Percentiles rank a stretch among this genome's conserved stretches.
Evolutionary conservation across 2,113 vertebrate species (phyloP).

Genomic region (Notothenia rossii): DNA sequence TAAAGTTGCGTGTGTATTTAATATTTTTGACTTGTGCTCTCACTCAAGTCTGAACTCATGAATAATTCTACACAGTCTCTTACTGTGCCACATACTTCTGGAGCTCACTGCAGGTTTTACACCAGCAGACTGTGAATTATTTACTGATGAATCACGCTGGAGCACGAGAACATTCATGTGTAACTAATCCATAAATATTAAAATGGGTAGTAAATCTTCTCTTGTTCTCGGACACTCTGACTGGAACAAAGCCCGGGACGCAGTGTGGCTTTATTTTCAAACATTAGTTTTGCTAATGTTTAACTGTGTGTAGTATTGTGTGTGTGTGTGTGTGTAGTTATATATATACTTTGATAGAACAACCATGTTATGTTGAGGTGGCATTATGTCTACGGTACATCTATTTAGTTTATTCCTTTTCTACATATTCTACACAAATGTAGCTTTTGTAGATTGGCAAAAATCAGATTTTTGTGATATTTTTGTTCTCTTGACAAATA

Average conservation of each 20-base stretch:
- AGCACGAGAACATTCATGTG: not conserved
- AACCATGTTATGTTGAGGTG: too few relatives aligned
- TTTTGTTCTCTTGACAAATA: too few relatives aligned
- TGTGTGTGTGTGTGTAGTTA: too few relatives aligned
- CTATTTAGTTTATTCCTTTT: too few relatives aligned
- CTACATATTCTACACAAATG: too few relatives aligned
- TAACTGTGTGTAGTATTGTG: too few relatives aligned
- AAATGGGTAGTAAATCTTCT: not conserved
- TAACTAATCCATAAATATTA: conserved; percentile 1
- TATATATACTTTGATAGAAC: too few relatives aligned
- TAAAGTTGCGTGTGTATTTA: too few relatives aligned
- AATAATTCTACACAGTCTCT: conserved; percentile 16
- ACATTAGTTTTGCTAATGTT: not conserved
- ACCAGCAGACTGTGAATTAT: conserved; percentile 2
- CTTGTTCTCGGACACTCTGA: not conserved
- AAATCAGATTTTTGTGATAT: too few relatives aligned
- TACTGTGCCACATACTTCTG: not conserved
- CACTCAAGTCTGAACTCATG: not conserved
- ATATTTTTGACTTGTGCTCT: conserved; percentile 19
- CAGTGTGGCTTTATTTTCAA: not conserved
- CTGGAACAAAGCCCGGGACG: not conserved
- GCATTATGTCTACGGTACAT: too few relatives aligned
- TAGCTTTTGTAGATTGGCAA: too few relatives aligned
- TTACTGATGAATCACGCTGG: not conserved
- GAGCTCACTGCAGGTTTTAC: not conserved